A percentile compares a stretch with the other conserved stretches of the same genome.
phyloP scores from a whole-genome alignment of 2,113 vertebrate species.

The Galeopterus variegatus region DNA sequence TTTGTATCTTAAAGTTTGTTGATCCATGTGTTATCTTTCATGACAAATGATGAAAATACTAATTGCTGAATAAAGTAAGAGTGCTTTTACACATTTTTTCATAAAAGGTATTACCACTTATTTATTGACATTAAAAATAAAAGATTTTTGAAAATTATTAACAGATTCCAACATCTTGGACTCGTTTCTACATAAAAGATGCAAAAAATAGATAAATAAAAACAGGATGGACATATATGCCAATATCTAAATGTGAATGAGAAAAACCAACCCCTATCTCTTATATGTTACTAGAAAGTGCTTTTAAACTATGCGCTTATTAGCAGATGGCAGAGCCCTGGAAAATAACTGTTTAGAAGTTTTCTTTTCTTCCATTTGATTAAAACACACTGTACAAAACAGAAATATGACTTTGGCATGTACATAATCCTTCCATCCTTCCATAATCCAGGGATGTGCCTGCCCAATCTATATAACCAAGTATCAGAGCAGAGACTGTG shows the following conservation, averaged over 20 bases:
- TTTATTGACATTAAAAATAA: background rate
- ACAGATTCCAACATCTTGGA: background rate
- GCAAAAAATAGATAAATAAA: background rate
- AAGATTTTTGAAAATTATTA: background rate
- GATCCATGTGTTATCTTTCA: background rate
- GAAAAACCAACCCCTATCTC: background rate
- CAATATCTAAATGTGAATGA: background rate
- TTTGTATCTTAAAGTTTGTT: background rate
- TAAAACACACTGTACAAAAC: background rate
- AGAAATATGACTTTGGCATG: accelerated
- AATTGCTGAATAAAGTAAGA: background rate
- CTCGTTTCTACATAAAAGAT: background rate
- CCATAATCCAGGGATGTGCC: background rate
- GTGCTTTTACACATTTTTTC: background rate
- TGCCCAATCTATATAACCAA: accelerated
- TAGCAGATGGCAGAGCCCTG: background rate
- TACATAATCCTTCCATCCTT: background rate
- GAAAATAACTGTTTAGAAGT: too few species aligned
- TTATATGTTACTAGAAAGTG: background rate
- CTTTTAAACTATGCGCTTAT: background rate
- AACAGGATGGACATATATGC: background rate
- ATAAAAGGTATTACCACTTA: background rate
- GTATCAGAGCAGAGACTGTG: accelerated
- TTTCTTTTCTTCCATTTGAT: too few species aligned
- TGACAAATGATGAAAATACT: background rate